Conservation (phyloP, 2,888 invertebrate species). For the Drosophila birchii region DNA sequence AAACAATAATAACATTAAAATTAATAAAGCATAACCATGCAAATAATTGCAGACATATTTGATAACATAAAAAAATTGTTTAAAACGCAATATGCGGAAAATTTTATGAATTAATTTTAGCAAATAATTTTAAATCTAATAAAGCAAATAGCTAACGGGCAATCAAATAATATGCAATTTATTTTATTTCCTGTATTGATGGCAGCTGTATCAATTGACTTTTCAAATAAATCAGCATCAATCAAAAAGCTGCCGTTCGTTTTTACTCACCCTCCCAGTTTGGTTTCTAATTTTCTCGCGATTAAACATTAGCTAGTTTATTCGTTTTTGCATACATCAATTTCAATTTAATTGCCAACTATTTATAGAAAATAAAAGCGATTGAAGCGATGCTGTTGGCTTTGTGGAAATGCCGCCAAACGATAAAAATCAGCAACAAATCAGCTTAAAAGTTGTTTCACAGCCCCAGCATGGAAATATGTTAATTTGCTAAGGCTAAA, state of each 20-base stretch:
- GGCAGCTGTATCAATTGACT: background rate
- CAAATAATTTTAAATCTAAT: background rate
- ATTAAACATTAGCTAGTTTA: conserved; percentile 1
- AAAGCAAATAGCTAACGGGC: background rate
- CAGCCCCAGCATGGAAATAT: conserved; percentile 29
- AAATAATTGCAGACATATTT: conserved; percentile 4
- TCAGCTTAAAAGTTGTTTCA: conserved; percentile 31
- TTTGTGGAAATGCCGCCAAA: conserved; percentile 65
- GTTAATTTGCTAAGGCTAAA: conserved; percentile 25
- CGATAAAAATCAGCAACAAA: conserved; percentile 59
- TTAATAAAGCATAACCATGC: background rate
- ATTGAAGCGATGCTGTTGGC: conserved; percentile 31
- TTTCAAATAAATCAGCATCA: conserved; percentile 14
- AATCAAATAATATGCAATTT: background rate
- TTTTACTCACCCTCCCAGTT: background rate
- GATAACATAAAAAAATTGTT: background rate
- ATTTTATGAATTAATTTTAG: background rate
- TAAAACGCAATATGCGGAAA: background rate
- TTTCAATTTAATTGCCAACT: conserved; percentile 62
- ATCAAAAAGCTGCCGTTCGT: conserved; percentile 6
- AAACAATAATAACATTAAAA: background rate
- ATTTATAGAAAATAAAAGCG: conserved; percentile 47
- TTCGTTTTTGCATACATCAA: conserved; percentile 32
- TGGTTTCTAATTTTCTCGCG: conserved; percentile 8
- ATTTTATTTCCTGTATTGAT: background rate